A percentile compares a stretch with the other conserved stretches of the same genome.
Conservation (phyloP, 1,140 invertebrate genomes). For the Paraescarpia echinospica region DNA sequence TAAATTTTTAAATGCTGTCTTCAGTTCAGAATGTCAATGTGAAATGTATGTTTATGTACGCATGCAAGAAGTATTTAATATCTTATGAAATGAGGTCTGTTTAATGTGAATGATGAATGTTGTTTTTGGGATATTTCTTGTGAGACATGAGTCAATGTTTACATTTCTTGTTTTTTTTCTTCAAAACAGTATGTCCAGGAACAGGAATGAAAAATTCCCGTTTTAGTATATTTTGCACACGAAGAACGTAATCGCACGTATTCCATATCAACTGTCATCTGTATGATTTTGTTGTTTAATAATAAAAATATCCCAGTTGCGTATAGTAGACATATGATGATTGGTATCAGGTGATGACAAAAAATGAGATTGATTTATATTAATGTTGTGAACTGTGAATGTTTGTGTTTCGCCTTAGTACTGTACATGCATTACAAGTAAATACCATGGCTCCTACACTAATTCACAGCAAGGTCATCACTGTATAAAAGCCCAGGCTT, state of each 20-base stretch:
- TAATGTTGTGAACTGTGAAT: background rate
- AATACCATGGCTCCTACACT: too few relatives aligned
- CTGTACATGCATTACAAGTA: too few relatives aligned
- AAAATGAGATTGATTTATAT: background rate
- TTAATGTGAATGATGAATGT: background rate
- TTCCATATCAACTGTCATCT: background rate
- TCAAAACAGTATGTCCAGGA: background rate
- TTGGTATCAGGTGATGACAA: too few relatives aligned
- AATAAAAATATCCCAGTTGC: background rate
- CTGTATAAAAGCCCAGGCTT: too few relatives aligned
- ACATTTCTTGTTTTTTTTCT: too few relatives aligned
- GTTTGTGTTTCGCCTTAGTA: background rate
- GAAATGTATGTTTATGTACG: too few relatives aligned
- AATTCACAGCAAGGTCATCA: too few relatives aligned
- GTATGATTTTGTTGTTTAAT: background rate
- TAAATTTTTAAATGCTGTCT: too few relatives aligned
- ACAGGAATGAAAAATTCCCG: too few relatives aligned
- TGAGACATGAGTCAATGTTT: background rate
- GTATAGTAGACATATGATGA: background rate
- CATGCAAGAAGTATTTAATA: background rate
- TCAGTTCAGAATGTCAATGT: too few relatives aligned
- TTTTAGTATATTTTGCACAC: background rate
- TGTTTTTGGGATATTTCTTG: background rate
- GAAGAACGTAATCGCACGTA: background rate
- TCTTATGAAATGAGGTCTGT: background rate